These are phyloP conservation scores for Forficula auricularia DNA, from an alignment of 1,140 invertebrate genomes.

Conservation along the genomic window DNA sequence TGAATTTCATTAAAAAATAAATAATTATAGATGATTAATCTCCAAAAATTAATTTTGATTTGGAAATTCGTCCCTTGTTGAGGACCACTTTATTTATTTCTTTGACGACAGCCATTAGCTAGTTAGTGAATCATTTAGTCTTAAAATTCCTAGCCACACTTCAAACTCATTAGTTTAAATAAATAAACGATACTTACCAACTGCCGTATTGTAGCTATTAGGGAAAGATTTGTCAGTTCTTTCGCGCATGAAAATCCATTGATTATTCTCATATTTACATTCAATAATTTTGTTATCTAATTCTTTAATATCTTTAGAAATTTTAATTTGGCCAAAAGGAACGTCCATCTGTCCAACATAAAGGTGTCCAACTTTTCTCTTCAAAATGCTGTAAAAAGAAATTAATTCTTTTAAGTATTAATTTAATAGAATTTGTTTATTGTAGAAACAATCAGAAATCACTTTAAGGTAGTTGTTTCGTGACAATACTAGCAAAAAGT, in stretches of 20 bases:
- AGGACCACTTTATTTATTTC: no score
- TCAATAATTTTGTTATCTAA: conserved; percentile 91
- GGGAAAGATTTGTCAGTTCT: conserved; percentile 94
- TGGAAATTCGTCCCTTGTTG: no score
- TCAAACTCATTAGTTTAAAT: no score
- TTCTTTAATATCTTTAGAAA: conserved; percentile 54
- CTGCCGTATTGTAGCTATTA: conserved; percentile 69
- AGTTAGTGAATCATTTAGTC: no score
- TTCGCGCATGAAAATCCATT: conserved; percentile 92
- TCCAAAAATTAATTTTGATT: no score
- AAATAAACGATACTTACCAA: conserved; percentile 34
- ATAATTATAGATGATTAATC: no score
- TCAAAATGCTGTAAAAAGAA: conserved; percentile 42
- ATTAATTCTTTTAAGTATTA: conserved; percentile 9
- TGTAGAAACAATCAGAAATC: no score
- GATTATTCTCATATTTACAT: conserved; percentile 57
- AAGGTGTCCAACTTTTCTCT: conserved; percentile 54
- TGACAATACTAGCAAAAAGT: no score
- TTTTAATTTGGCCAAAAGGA: conserved; percentile 57
- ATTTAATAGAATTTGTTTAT: conserved; percentile 3
- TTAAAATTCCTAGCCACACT: no score
- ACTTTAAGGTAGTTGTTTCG: no score
- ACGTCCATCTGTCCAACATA: conserved; percentile 52
- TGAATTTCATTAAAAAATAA: no score
- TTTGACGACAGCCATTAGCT: no score